Conservation (phyloP, 2,113 vertebrate species). For the Cromileptes altivelis region DNA sequence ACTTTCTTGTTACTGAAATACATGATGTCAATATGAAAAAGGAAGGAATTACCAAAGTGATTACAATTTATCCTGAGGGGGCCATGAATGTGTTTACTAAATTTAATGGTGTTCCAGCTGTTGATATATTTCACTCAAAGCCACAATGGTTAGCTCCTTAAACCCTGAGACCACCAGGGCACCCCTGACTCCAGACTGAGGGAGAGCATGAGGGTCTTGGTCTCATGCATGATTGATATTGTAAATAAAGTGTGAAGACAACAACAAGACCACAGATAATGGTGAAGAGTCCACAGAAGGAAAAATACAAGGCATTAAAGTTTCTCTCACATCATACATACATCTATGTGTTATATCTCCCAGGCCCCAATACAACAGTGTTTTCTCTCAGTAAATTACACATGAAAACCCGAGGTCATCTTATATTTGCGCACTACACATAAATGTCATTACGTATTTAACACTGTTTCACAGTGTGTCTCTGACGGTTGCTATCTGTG, state of each 20-base stretch:
- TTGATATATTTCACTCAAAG: background rate
- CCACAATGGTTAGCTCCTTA: background rate
- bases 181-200: background rate
- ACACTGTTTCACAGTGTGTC: slow-evolving; percentile 3
- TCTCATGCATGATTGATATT: background rate
- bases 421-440: slow-evolving; percentile 26
- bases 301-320: background rate
- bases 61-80: background rate
- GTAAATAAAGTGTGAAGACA: background rate
- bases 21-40: background rate
- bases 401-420: slow-evolving; percentile 3
- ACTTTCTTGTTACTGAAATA: background rate
- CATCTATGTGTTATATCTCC: slow-evolving; percentile 4
- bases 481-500: slow-evolving; percentile 23
- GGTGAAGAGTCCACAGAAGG: background rate
- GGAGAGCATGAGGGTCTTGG: background rate
- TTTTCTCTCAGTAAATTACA: slow-evolving; percentile 38
- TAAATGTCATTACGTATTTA: slow-evolving; percentile 45
- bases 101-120: background rate
- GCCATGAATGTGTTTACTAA: background rate
- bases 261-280: background rate
- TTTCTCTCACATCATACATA: background rate
- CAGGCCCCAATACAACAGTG: background rate
- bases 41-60: no score
- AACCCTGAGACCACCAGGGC: background rate